Evolutionary conservation across 2,113 vertebrate genomes (phyloP).

Genomic region (Hypomesus transpacificus): DNA sequence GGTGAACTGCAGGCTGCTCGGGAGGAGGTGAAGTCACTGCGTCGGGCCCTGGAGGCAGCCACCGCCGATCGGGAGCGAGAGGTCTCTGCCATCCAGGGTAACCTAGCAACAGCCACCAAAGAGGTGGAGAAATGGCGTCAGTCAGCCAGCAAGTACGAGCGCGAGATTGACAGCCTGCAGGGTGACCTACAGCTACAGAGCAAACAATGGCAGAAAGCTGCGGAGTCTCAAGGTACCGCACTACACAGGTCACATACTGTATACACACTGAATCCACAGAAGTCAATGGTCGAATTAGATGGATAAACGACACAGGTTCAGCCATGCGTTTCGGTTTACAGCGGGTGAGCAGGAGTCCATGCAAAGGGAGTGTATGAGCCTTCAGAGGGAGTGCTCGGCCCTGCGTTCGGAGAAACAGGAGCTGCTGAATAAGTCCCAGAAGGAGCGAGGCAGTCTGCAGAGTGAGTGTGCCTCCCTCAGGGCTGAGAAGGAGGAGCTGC

Average conservation of each 20-base stretch:
- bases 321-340: conserved; percentile 24
- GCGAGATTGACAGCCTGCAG: conserved; percentile 81
- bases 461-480: conserved; percentile 75
- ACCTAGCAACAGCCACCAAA: conserved; percentile 76
- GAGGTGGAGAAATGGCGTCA: conserved; percentile 89
- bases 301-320: too few relatives aligned
- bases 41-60: conserved; percentile 78
- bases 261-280: background rate
- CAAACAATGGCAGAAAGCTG: conserved; percentile 84
- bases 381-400: conserved; percentile 66
- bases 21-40: conserved; percentile 84
- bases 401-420: conserved; percentile 70
- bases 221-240: conserved; percentile 80
- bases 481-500: conserved; percentile 63
- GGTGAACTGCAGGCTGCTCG: conserved; percentile 80
- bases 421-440: conserved; percentile 60
- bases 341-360: conserved; percentile 85
- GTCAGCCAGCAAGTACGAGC: conserved; percentile 83
- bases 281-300: too few relatives aligned
- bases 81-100: conserved; percentile 75
- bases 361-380: conserved; percentile 76
- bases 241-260: background rate
- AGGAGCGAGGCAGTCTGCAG: conserved; percentile 73
- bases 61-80: conserved; percentile 82
- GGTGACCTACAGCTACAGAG: conserved; percentile 82